Conservation (phyloP, 1,140 invertebrate genomes). For the Riptortus pedestris region DNA sequence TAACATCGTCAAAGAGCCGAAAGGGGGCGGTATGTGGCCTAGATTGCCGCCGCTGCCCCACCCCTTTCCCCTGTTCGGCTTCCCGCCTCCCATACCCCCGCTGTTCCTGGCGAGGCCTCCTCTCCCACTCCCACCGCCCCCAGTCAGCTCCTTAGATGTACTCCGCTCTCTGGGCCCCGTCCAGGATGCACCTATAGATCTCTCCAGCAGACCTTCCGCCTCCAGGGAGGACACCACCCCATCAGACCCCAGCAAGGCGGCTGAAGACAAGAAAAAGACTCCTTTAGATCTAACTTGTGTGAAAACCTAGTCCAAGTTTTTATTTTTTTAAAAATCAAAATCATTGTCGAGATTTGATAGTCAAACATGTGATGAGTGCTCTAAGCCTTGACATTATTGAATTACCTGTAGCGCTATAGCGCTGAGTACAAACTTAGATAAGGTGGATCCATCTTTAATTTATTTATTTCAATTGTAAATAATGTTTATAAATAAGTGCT, state of each 20-base stretch:
- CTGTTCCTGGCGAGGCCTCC: conserved; percentile 5
- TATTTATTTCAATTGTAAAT: no score
- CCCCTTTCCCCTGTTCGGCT: conserved; percentile 8
- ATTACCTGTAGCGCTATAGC: no score
- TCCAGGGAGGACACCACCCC: not conserved
- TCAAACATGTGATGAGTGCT: no score
- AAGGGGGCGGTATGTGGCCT: not conserved
- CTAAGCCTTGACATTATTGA: no score
- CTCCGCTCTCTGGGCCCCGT: conserved; percentile 15
- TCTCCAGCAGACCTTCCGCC: conserved; percentile 5
- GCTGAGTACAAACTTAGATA: no score
- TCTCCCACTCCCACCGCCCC: not conserved
- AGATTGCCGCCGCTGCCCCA: not conserved
- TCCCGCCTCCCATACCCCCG: conserved; percentile 15
- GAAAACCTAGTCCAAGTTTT: conserved; percentile 16
- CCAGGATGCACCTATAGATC: conserved; percentile 20
- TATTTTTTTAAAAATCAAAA: no score
- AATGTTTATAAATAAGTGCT: no score
- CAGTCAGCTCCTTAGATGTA: not conserved
- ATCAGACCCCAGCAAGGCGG: not conserved
- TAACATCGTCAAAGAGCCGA: conserved; percentile 2
- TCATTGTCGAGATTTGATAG: no score
- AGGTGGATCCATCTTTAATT: no score
- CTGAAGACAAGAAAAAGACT: conserved; percentile 12
- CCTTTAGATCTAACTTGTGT: conserved; percentile 23